Evolutionary conservation across 35 echinoderm and acorn worm genomes (phyloP).

Genomic region (Anneissia japonica): DNA sequence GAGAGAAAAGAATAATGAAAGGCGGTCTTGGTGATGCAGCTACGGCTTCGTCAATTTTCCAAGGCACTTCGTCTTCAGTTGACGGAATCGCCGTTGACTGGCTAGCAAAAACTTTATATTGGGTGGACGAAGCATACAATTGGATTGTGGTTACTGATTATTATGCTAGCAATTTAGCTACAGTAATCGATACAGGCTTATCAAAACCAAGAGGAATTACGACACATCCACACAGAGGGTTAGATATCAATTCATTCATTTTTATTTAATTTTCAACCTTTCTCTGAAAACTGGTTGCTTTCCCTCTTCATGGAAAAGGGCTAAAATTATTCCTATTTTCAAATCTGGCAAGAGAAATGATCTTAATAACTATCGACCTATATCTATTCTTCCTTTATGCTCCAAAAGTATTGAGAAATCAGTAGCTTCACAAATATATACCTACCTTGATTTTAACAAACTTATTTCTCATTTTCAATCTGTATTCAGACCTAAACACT

Average conservation of each 20-base stretch:
- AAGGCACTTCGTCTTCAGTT: constrained; percentile 40
- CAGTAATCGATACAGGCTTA: constrained; percentile 61
- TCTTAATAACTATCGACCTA: too few species aligned
- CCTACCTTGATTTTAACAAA: too few species aligned
- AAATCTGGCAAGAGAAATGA: too few species aligned
- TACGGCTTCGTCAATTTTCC: constrained; percentile 21
- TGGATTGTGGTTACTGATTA: constrained; percentile 57
- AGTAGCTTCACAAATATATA: too few species aligned
- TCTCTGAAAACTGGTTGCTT: too few species aligned
- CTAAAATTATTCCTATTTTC: too few species aligned
- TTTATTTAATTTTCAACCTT: too few species aligned
- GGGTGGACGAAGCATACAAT: constrained; percentile 69
- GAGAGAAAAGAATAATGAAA: constrained; percentile 45
- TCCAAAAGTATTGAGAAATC: too few species aligned
- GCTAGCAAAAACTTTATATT: constrained; percentile 61
- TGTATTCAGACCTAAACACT: too few species aligned
- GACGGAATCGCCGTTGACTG: constrained; percentile 62
- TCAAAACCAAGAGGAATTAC: constrained; percentile 78
- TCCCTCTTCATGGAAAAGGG: too few species aligned
- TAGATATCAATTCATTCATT: background rate
- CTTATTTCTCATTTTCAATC: too few species aligned
- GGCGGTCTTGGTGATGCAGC: constrained; percentile 55
- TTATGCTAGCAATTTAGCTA: constrained; percentile 22
- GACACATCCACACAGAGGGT: constrained; percentile 72
- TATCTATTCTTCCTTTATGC: too few species aligned